Evolutionary conservation across 2,888 invertebrate species (phyloP), one percentile per base, ranked within the genome.

Genomic region (Vesta saturnalis): DNA sequence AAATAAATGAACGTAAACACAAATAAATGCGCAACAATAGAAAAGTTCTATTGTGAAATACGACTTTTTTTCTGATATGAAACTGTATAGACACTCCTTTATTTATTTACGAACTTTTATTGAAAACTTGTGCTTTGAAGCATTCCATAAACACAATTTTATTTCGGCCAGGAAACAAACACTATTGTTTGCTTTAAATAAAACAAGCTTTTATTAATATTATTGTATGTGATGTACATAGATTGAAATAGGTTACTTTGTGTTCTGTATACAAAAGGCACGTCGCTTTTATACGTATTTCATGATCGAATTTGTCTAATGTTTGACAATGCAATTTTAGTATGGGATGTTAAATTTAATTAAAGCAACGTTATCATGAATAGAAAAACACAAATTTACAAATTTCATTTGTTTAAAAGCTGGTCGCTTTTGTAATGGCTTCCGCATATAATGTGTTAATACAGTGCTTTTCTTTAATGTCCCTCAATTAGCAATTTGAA

Each of bases 11-110:
- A 52, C 52, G 52, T 52, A 52, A 52, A 52, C 52, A 52, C 52
- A 19, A 52, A 52, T 52, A 52, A 52, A 52, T 52, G 52, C 52
- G 18, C 52, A 52, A 49, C 49, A 49, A 49, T 49, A 49, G 49
- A 49, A 49, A 52, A 52, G 19, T 19, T 52, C 18, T 21, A 52
- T 52, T 52, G 52, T 52, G 52, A 52, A 52, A 19, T 52, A 52
- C 52, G 52, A 52, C 52, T 52, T 52, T 52, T 52, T 52, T 39
- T n/a, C 39, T 52, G 19, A 52, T 52, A 52, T 52, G 52, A 52
- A 19, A 52, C 21, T 52, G 19, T 52, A 19, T 19, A 52, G 19
- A 18, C 52, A 52, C 8, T 52, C 21, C 52, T 52, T 52, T 52
- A 52, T 52, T 52, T 52, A 52, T 52, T 52, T 52, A 18, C n/a